These are phyloP conservation scores for Epicampocera succincta DNA, from an alignment of 2,888 invertebrate species.

Conservation along the genomic window DNA sequence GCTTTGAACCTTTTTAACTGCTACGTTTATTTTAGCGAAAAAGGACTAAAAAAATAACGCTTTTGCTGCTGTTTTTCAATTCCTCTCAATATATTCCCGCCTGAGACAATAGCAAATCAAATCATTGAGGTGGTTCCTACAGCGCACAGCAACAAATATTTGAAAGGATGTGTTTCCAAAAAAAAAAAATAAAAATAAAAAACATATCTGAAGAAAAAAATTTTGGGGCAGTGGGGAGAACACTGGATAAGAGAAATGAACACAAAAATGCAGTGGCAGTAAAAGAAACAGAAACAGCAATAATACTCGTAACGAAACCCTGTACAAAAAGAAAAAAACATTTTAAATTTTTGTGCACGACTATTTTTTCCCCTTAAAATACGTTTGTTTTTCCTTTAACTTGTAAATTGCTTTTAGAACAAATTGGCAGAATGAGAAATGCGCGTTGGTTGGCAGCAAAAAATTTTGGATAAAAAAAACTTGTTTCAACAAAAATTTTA, in stretches of 20 bases:
- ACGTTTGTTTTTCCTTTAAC: not conserved
- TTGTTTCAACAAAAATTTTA: not conserved
- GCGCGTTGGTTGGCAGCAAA: constrained; percentile 14
- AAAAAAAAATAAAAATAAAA: too few relatives aligned
- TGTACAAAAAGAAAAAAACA: constrained; percentile 33
- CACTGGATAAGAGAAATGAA: constrained; percentile 2
- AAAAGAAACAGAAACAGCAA: constrained; percentile 6
- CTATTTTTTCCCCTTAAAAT: not conserved
- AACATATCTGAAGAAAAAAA: constrained; percentile 33
- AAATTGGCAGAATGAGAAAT: constrained; percentile 26
- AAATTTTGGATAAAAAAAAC: not conserved
- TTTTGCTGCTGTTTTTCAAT: constrained; percentile 36
- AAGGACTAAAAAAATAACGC: not conserved
- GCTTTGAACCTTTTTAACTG: constrained; percentile 14
- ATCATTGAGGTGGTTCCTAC: constrained; percentile 54
- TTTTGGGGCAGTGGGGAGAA: constrained; percentile 46
- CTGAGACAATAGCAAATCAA: constrained; percentile 51
- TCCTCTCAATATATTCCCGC: constrained; percentile 33
- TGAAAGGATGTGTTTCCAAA: constrained; percentile 34
- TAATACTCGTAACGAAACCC: not conserved
- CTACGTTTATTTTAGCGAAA: not conserved
- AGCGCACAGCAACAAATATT: constrained; percentile 47
- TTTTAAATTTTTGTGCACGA: constrained; percentile 16
- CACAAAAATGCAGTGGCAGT: constrained; percentile 17
- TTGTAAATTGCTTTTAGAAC: constrained; percentile 24